Evolutionary conservation across 2,113 vertebrate genomes (phyloP).

Genomic region (Anser cygnoides): DNA sequence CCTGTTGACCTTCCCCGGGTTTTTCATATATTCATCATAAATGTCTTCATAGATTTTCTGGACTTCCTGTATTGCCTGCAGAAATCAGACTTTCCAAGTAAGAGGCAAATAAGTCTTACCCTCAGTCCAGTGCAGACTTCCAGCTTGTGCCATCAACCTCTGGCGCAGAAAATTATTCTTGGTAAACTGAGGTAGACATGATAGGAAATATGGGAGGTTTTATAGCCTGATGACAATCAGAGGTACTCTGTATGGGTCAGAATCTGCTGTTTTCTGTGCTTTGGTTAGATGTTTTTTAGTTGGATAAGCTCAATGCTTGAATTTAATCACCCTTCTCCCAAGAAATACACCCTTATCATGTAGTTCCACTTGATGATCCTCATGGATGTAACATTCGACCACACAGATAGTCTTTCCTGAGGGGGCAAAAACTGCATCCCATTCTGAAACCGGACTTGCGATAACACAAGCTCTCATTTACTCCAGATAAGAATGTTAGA

Average conservation of each 20-base stretch:
- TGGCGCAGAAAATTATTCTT: not conserved
- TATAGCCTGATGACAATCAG: not conserved
- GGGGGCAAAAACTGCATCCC: not conserved
- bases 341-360: not conserved
- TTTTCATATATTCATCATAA: conserved; percentile 79
- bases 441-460: not conserved
- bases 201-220: not conserved
- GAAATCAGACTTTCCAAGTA: conserved; percentile 36
- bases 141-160: not conserved
- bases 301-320: not conserved
- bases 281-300: not conserved
- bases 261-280: not conserved
- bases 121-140: not conserved
- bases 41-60: conserved; percentile 85
- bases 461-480: not conserved
- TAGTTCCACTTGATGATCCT: not conserved
- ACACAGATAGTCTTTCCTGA: not conserved
- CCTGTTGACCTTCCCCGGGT: conserved; percentile 71
- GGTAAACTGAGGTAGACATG: not conserved
- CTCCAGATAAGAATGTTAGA: not conserved
- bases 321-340: not conserved
- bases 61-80: conserved; percentile 88
- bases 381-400: not conserved
- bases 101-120: not conserved
- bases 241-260: not conserved